Evolutionary conservation across 2,797 vertebrate genomes (phyloP), one percentile per base, ranked within the genome.

Genomic region (Anabas testudineus): DNA sequence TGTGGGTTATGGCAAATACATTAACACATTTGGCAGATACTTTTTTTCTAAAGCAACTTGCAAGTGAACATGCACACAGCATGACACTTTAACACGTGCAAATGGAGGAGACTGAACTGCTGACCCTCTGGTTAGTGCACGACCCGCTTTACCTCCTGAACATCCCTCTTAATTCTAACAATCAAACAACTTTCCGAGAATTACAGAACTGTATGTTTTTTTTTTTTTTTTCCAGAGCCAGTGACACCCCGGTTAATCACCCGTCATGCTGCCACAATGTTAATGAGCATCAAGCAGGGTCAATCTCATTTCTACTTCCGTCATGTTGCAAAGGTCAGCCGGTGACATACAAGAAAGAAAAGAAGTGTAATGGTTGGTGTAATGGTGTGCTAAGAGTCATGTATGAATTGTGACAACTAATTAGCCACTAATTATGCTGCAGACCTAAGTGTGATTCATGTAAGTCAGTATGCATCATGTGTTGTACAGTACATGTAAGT

Each of bases 271-370:
- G 46, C 43, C 26, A 22, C 45, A 56, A 59, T 77, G 56, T 54
- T 87, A 80, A 89, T 80, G 69, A 88, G 39, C 61, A 67, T 37
- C 66, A 76, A 67, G 45, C 30, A n/a, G 28, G 62, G 46, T 65
- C 32, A 54, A 77, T 62, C 64, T 59, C 39, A 78, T 72, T 73
- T 76, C 39, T 48, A 12, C 66, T 70, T 73, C 41, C 60, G 72
- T 62, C 16, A 37, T 67, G 60, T 61, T 52, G 18, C 34, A 46
- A 66, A 58, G 66, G 77, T 74, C 18, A 51, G 51, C 41, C 63
- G 46, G 26, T 67, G 67, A 79, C 57, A 32, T 54, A 45, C 18
- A 45, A 60, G 54, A 62, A 26, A 34, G 46, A 53, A 60, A 57
- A 10, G 34, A 62, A 4, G 49, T 48, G 46, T 30, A 57, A 74